A percentile compares a stretch with the other conserved stretches of the same genome.
Conservation (phyloP, 92 coral and sea anemone genomes). For the Actinostola sp. region DNA sequence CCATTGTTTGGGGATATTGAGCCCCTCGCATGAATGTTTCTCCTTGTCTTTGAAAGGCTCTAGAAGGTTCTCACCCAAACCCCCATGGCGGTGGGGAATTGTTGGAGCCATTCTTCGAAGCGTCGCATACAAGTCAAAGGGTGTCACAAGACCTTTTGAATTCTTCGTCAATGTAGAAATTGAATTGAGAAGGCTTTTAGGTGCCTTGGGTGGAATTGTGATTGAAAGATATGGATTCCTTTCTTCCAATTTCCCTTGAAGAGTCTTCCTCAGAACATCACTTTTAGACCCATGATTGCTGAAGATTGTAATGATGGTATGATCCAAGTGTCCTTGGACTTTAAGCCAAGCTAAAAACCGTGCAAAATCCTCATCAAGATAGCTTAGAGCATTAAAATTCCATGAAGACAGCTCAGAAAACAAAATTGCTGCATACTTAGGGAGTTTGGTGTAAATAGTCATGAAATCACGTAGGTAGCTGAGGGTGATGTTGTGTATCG, state of each 20-base stretch:
- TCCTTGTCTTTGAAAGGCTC: slow-evolving; percentile 23
- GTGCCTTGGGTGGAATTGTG: slow-evolving; percentile 65
- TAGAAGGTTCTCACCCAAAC: slow-evolving; percentile 37
- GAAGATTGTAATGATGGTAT: slow-evolving; percentile 69
- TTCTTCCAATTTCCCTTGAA: slow-evolving; percentile 88
- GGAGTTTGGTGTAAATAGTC: slow-evolving; percentile 64
- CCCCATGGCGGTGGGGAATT: slow-evolving; percentile 22
- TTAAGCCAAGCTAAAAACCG: slow-evolving; percentile 70
- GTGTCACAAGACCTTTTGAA: slow-evolving; percentile 57
- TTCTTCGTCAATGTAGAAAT: slow-evolving; percentile 50
- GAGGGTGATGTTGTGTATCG: slow-evolving; percentile 75
- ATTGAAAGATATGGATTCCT: slow-evolving; percentile 77
- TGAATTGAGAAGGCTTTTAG: slow-evolving; percentile 42
- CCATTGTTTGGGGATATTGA: slow-evolving; percentile 67
- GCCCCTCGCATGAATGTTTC: slow-evolving; percentile 45
- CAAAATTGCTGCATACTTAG: slow-evolving; percentile 73
- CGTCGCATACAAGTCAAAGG: slow-evolving; percentile 78
- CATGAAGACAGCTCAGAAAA: slow-evolving; percentile 73
- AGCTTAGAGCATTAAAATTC: slow-evolving; percentile 62
- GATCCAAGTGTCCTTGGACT: slow-evolving; percentile 62
- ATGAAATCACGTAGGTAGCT: slow-evolving; percentile 66
- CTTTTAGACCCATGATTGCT: slow-evolving; percentile 78
- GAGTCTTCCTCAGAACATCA: slow-evolving; percentile 47
- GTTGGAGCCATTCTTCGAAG: slow-evolving; percentile 49
- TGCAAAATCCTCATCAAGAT: slow-evolving; percentile 61